Conservation (phyloP, 2,888 invertebrate genomes). For the Hypomecis atomaria region DNA sequence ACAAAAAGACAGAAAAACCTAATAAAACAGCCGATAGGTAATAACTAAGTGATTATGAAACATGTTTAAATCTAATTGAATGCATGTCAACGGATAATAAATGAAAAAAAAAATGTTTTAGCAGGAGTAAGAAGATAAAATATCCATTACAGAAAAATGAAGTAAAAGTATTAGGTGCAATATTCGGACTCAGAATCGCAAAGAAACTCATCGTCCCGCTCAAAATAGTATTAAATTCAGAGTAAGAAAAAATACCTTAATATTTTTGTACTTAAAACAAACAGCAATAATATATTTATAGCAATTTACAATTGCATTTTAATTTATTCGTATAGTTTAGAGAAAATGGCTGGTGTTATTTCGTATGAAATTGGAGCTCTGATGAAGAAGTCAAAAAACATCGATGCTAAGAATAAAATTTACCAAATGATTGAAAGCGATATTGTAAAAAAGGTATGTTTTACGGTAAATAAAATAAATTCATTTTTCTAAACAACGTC, state of each 20-base stretch:
- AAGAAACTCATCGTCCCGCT: constrained; percentile 53
- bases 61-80: background rate
- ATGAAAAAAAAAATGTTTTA: background rate
- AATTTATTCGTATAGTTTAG: constrained; percentile 48
- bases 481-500: too few species aligned
- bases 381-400: constrained; percentile 42
- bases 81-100: background rate
- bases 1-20: constrained; percentile 27
- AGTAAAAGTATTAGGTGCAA: constrained; percentile 34
- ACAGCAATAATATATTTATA: background rate
- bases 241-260: constrained; percentile 53
- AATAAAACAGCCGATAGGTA: constrained; percentile 37
- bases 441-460: constrained; percentile 41
- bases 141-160: constrained; percentile 45
- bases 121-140: constrained; percentile 29
- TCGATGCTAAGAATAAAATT: constrained; percentile 24
- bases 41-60: too few species aligned
- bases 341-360: constrained; percentile 56
- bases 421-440: constrained; percentile 55
- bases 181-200: constrained; percentile 63
- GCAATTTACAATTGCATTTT: too few species aligned
- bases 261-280: background rate
- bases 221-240: constrained; percentile 53
- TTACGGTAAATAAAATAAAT: too few species aligned
- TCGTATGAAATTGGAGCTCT: constrained; percentile 56